phyloP scores from a whole-genome alignment of 2,888 invertebrate genomes.

The Rutpela maculata region DNA sequence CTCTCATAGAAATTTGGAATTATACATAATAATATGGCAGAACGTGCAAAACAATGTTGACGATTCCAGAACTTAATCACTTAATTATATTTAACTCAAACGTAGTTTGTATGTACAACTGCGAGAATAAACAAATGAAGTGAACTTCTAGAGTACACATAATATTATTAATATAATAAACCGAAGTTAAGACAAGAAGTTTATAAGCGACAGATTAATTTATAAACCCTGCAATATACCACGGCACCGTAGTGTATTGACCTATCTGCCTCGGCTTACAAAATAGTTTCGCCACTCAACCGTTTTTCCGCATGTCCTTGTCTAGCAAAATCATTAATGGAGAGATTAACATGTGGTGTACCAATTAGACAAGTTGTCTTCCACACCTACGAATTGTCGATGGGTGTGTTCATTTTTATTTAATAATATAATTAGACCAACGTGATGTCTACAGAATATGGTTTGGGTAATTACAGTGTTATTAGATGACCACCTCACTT shows the following conservation, averaged over 20 bases:
- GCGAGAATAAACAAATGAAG: background rate
- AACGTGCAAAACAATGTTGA: no score
- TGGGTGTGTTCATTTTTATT: background rate
- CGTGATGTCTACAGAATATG: background rate
- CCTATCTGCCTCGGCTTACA: background rate
- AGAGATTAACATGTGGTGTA: background rate
- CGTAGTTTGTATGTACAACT: background rate
- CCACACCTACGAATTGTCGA: background rate
- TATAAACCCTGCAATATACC: background rate
- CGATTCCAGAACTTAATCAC: no score
- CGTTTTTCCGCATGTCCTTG: background rate
- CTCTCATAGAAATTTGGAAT: no score
- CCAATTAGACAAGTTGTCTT: background rate
- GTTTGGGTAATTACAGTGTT: no score
- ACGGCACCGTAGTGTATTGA: background rate
- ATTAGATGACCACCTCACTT: no score
- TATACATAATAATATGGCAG: no score
- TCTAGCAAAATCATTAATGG: constrained; percentile 1
- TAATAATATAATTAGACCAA: background rate
- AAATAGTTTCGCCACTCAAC: background rate
- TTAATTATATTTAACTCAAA: background rate
- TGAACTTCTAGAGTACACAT: background rate
- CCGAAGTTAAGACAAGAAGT: background rate
- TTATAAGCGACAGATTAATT: background rate
- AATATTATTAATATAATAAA: background rate